These are phyloP conservation scores for Agrochola lota DNA, from an alignment of 2,888 invertebrate genomes.

Conservation along the genomic window DNA sequence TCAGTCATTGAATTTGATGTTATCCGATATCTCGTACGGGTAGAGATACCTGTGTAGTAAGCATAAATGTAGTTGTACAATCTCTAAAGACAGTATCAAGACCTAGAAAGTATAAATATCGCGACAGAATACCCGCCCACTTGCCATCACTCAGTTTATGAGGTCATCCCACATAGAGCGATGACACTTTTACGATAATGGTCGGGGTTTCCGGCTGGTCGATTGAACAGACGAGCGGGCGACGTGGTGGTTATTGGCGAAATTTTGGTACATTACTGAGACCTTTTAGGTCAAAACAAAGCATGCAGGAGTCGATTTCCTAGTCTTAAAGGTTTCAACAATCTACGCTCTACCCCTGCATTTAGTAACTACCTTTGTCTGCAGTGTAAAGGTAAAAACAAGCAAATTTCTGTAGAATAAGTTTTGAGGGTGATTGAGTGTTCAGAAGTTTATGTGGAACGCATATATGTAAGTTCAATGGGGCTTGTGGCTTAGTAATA, in stretches of 20 bases:
- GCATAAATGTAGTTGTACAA: neutral
- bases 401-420: neutral
- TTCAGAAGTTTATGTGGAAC: neutral
- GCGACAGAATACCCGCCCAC: constrained; percentile 72
- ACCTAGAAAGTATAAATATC: constrained; percentile 55
- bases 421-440: too few relatives aligned
- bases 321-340: neutral
- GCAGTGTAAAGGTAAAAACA: neutral
- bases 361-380: too few relatives aligned
- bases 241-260: neutral
- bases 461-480: neutral
- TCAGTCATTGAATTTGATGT: neutral
- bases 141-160: constrained; percentile 73
- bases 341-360: neutral
- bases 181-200: constrained; percentile 84
- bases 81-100: constrained; percentile 11
- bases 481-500: too few relatives aligned
- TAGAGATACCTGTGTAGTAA: neutral
- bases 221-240: constrained; percentile 67
- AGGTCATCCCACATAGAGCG: constrained; percentile 77
- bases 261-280: neutral
- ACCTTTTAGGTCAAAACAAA: neutral
- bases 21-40: neutral
- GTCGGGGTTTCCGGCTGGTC: constrained; percentile 71
- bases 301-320: neutral